Percentiles rank a stretch among this genome's conserved stretches.
phyloP scores from a whole-genome alignment of 2,797 vertebrate genomes.

The Poecile montanus region DNA sequence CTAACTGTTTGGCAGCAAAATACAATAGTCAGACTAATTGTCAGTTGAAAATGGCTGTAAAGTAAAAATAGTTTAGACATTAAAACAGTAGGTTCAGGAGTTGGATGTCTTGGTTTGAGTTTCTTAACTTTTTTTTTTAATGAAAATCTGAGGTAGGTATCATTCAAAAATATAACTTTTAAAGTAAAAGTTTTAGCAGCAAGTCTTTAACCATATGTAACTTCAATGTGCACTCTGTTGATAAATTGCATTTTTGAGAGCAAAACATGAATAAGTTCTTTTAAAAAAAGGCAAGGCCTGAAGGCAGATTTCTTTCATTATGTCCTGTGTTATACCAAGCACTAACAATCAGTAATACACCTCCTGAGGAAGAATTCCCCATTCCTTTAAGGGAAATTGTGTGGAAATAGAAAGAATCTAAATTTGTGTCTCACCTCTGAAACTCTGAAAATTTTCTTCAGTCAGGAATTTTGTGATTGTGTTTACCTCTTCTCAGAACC shows the following conservation, averaged over 20 bases:
- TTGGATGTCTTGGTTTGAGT: rapidly evolving
- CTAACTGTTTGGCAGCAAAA: background rate
- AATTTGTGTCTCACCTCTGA: background rate
- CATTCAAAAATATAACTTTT: background rate
- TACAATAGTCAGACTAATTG: background rate
- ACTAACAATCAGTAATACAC: background rate
- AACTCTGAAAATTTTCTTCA: background rate
- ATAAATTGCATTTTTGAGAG: background rate
- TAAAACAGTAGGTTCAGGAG: background rate
- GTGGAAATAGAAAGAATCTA: background rate
- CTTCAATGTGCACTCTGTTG: background rate
- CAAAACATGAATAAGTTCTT: background rate
- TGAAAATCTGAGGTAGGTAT: background rate
- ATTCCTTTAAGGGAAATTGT: rapidly evolving
- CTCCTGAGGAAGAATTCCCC: background rate
- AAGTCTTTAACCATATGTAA: background rate
- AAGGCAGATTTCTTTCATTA: background rate
- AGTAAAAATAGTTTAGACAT: background rate
- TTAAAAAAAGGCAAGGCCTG: background rate
- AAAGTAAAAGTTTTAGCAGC: background rate
- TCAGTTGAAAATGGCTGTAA: background rate
- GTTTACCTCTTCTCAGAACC: background rate
- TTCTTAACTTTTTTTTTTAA: background rate
- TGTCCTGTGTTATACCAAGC: background rate
- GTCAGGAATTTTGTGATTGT: background rate